Conservation (phyloP, 2,797 vertebrate genomes). For the Neomorphus geoffroyi region DNA sequence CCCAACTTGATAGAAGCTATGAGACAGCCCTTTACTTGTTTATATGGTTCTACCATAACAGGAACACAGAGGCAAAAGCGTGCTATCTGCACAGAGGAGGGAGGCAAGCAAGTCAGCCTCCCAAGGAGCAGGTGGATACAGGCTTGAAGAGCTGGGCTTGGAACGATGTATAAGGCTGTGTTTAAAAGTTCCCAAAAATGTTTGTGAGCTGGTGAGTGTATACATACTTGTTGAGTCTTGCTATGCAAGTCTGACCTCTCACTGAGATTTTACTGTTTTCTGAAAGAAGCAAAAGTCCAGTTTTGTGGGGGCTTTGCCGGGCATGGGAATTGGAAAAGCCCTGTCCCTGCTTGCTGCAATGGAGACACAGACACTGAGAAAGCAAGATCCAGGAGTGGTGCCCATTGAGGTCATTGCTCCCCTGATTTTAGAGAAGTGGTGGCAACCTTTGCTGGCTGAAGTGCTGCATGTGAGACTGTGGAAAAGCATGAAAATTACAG, state of each 20-base stretch:
- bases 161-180: neutral
- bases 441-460: neutral
- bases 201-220: neutral
- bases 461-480: rapidly evolving
- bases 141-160: neutral
- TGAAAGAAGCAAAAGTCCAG: neutral
- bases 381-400: neutral
- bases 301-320: neutral
- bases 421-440: neutral
- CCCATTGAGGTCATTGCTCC: neutral
- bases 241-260: neutral
- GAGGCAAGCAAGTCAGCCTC: neutral
- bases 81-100: neutral
- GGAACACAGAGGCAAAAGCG: neutral
- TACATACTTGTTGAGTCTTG: neutral
- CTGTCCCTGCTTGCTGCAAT: rapidly evolving
- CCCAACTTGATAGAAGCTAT: neutral
- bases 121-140: neutral
- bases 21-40: neutral
- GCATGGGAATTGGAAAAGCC: neutral
- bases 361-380: neutral
- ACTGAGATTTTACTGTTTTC: neutral
- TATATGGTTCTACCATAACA: neutral
- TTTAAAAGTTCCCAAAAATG: neutral
- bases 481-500: neutral